Conservation (phyloP, 2,888 invertebrate genomes). For the Orchestes rusci region DNA sequence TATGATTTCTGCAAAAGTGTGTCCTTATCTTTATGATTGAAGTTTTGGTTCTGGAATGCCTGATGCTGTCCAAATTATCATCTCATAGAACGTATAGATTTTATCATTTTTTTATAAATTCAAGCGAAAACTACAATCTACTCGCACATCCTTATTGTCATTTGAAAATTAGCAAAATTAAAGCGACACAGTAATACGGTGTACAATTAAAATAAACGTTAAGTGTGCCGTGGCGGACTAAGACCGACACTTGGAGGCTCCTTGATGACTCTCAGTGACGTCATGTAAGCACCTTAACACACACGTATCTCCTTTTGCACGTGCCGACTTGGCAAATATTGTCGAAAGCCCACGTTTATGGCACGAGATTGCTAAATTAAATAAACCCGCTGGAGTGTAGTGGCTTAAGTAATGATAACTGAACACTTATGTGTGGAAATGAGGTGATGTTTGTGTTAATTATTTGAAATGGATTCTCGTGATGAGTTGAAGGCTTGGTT, state of each 20-base stretch:
- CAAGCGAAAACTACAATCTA: background rate
- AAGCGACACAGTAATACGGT: conserved; percentile 11
- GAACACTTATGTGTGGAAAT: too few relatives aligned
- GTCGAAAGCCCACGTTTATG: conserved; percentile 16
- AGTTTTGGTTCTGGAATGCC: too few relatives aligned
- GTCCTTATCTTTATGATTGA: too few relatives aligned
- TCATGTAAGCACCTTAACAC: conserved; percentile 25
- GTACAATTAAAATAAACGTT: conserved; percentile 23
- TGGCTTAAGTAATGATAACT: background rate
- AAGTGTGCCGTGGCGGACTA: conserved; percentile 8
- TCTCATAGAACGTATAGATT: too few relatives aligned
- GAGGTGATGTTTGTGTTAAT: too few relatives aligned
- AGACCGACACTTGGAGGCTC: conserved; percentile 20
- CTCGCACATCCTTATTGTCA: too few relatives aligned
- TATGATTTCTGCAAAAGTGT: too few relatives aligned
- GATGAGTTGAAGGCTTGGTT: too few relatives aligned
- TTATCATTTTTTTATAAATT: too few relatives aligned
- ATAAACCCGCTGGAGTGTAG: conserved; percentile 8
- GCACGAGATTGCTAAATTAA: conserved; percentile 21
- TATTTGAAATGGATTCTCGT: too few relatives aligned
- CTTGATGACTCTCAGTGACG: conserved; percentile 21
- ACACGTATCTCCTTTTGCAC: conserved; percentile 25
- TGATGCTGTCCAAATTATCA: too few relatives aligned
- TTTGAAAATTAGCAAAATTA: conserved; percentile 16
- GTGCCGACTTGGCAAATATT: conserved; percentile 24